Base-by-base conservation (phyloP, 2,797 vertebrate genomes). In the Naso thynnoides region DNA sequence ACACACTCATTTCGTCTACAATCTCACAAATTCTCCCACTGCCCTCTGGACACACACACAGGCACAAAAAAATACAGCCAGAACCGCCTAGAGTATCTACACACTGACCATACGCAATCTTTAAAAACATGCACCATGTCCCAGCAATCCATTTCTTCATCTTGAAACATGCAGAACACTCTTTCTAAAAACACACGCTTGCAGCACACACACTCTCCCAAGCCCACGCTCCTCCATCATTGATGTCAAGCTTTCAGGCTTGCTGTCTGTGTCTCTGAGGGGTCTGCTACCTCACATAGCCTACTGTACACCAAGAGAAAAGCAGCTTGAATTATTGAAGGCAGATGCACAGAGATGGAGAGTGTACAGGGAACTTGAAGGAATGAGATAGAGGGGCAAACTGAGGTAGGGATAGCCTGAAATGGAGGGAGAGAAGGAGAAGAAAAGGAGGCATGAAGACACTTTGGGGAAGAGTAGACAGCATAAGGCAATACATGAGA, bases 281-380 rank as follows among this genome's bases (percentile, higher is more conserved):
- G 76, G 72, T 76, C 58, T 70, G 57, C 58, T 55, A 41, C 60
- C 80, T 82, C 76, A 72, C 73, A 62, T 59, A n/a, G n/a, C n/a
- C n/a, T n/a, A 69, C 70, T 62, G 70, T 71, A 79, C 61, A 61
- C 56, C 55, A 38, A 70, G 74, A 90, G 83, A 84, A 85, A 88
- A 79, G 75, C 23, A 1, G 23, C 59, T 56, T 94, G 79, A 91
- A 92, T 92, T 91, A 90, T 91, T 91, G 65, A 93, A 80, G 58
- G 68, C 63, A 38, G 65, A 56, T 53, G 59, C 54, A 78, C 45
- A 56, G 58, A 65, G 70, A 83, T 62, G 77, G 74, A 53, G 82
- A 69, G 70, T 3, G 59, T 82, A 64, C 48, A 31, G 61, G 36
- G 66, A 82, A 59, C 54, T 48, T 48, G 66, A 50, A 80, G 73